Conservation (phyloP, 2,888 invertebrate genomes). For the Oscheius sp. region DNA sequence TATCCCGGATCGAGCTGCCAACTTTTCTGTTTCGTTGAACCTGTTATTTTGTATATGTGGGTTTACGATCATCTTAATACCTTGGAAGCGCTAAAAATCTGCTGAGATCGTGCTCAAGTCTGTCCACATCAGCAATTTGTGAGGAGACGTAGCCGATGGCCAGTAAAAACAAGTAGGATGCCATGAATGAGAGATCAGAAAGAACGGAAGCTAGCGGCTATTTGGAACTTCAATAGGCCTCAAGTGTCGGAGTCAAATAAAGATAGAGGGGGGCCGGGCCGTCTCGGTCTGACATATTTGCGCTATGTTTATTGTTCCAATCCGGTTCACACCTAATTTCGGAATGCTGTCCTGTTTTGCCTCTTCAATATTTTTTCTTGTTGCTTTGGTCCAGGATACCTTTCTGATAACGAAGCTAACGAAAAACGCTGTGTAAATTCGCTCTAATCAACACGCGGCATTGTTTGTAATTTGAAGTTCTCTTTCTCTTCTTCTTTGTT, state of each 20-base stretch:
- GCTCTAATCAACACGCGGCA: constrained; percentile 10
- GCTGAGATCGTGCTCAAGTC: constrained; percentile 53
- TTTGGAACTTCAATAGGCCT: background rate
- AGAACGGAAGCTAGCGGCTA: background rate
- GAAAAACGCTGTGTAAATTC: no score
- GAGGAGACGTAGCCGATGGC: background rate
- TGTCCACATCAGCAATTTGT: constrained; percentile 52
- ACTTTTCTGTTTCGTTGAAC: constrained; percentile 52
- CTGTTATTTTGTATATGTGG: constrained; percentile 19
- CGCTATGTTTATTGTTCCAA: constrained; percentile 28
- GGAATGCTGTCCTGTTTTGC: background rate
- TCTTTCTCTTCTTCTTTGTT: background rate
- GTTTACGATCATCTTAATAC: constrained; percentile 21
- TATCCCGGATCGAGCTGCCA: constrained; percentile 43
- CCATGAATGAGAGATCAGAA: background rate
- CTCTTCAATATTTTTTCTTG: no score
- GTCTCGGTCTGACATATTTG: constrained; percentile 29
- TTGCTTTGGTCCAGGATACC: no score
- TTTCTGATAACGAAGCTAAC: no score
- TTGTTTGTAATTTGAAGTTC: background rate
- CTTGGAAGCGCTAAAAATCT: constrained; percentile 53
- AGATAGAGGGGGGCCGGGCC: background rate
- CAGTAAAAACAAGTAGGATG: background rate
- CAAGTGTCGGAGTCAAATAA: constrained; percentile 23
- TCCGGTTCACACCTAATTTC: constrained; percentile 26